phyloP scores from a whole-genome alignment of 2,113 vertebrate genomes.

The Melospiza georgiana region DNA sequence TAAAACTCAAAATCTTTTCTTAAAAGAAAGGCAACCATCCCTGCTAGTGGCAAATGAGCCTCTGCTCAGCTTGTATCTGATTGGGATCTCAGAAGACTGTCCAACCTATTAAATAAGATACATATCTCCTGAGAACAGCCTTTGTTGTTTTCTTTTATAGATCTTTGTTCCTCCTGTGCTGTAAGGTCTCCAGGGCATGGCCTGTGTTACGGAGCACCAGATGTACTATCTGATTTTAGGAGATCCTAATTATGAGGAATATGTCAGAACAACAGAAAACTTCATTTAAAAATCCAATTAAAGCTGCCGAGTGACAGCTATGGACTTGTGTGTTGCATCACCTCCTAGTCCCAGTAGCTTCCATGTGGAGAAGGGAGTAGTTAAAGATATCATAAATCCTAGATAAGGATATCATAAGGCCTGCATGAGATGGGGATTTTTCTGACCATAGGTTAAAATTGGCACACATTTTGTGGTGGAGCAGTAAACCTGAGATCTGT shows the following conservation, averaged over 20 bases:
- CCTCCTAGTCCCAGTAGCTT: neutral
- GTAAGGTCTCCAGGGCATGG: slow-evolving; percentile 14
- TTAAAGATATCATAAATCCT: neutral
- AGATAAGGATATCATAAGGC: neutral
- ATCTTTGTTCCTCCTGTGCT: slow-evolving; percentile 9
- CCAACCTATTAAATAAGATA: slow-evolving; percentile 46
- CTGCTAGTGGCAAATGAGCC: neutral
- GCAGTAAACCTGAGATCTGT: neutral
- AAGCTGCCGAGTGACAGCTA: slow-evolving; percentile 33
- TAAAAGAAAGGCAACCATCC: neutral
- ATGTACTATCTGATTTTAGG: slow-evolving; percentile 22
- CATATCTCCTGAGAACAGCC: slow-evolving; percentile 21
- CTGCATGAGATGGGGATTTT: neutral
- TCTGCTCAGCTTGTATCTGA: neutral
- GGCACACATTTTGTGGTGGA: neutral
- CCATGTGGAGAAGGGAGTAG: neutral
- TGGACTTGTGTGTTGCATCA: neutral
- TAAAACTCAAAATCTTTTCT: neutral
- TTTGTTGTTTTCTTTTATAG: slow-evolving; percentile 19
- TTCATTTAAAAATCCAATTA: slow-evolving; percentile 42
- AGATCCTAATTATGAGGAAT: slow-evolving; percentile 8
- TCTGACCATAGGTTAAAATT: neutral
- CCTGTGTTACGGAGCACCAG: neutral
- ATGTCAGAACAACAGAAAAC: slow-evolving; percentile 47
- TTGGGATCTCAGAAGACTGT: slow-evolving; percentile 6